Base-by-base conservation (phyloP, 2,888 invertebrate species). In the Andricus curvator region DNA sequence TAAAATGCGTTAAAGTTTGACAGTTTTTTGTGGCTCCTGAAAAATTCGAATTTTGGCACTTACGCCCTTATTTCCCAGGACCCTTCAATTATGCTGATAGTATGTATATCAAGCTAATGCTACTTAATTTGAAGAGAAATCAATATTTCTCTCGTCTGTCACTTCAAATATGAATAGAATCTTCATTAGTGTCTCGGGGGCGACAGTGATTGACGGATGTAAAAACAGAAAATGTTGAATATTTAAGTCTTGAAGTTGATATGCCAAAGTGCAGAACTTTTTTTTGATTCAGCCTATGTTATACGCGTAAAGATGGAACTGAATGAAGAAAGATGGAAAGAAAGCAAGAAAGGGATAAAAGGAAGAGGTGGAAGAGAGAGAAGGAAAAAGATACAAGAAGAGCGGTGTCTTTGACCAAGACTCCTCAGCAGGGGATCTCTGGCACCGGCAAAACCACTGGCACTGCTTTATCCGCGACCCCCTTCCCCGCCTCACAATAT, bases 361-460 rank as follows among this genome's bases (percentile, higher is more conserved):
- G 15, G n/a, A 22, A 41, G 15, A 44, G 41, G n/a, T 66, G 48
- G 17, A 67, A n/a, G 78, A 78, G 62, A 62, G 22, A 64, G 77
- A 65, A 17, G 44, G n/a, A 80, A 6, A 44, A 33, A 60, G 22
- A 68, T 22, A 80, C 25, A 66, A 77, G 44, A 68, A 78, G 78
- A 56, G 80, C 81, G 80, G 78, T 74, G 70, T 62, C 82, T 82
- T 82, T 82, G 82, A 82, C 51, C 20, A 6, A 6, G 25, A 20
- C 60, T 66, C 74, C 79, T 76, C 82, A 77, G 80, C 80, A 60
- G 80, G 82, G 78, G 80, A 76, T 51, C 80, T 78, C 64, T 78
- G 80, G 80, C 80, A 37, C n/a, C 15, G 37, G 33, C 33, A 25
- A 79, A 79, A 81, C 77, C 68, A 51, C 74, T 78, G 56, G 76